These are phyloP conservation scores for Sepiola atlantica DNA, from an alignment of 2,888 invertebrate species.

Conservation along the genomic window DNA sequence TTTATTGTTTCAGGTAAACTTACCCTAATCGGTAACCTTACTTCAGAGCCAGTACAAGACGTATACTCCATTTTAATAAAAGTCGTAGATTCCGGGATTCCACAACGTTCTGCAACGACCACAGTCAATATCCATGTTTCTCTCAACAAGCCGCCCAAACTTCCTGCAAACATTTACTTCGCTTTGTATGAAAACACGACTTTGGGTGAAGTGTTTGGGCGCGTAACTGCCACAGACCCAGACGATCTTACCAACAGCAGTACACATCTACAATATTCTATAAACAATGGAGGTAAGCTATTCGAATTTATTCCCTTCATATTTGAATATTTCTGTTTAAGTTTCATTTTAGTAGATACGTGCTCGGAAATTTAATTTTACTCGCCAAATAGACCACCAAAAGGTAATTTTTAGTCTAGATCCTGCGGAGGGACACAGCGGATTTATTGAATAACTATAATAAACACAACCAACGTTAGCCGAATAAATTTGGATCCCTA, in stretches of 20 bases:
- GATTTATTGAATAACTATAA: too few species aligned
- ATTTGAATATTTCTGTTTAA: neutral
- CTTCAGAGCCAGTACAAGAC: slow-evolving; percentile 32
- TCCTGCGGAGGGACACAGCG: too few species aligned
- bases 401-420: too few species aligned
- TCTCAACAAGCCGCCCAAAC: slow-evolving; percentile 43
- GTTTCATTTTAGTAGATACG: too few species aligned
- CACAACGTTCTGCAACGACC: slow-evolving; percentile 4
- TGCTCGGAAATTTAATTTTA: too few species aligned
- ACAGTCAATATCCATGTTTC: slow-evolving; percentile 35
- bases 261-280: neutral
- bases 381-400: too few species aligned
- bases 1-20: slow-evolving; percentile 37
- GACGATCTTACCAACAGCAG: neutral
- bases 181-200: slow-evolving; percentile 35
- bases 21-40: slow-evolving; percentile 38
- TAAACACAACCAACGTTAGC: too few species aligned
- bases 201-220: slow-evolving; percentile 25
- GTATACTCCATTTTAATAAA: slow-evolving; percentile 38
- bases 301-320: neutral
- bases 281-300: neutral
- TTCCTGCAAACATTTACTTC: neutral
- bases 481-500: too few species aligned
- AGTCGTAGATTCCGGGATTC: slow-evolving; percentile 47
- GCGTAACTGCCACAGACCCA: neutral